Base-by-base conservation (phyloP, 37 sponge, comb jelly and placozoan species). In the Eunapius fragilis region DNA sequence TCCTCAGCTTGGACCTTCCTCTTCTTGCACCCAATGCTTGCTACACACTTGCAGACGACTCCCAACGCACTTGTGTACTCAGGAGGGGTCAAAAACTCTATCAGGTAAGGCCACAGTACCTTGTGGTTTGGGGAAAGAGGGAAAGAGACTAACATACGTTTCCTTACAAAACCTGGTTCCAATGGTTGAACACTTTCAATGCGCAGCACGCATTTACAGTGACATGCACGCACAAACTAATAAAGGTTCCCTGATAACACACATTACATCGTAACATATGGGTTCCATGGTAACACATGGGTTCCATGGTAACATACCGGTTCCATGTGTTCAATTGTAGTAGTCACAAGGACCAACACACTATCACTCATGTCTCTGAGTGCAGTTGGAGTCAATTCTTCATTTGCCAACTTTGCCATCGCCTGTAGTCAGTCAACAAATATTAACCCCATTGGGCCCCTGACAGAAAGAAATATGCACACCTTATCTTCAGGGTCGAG, bases 21-120 rank as follows among this genome's bases (percentile, higher is more conserved):
- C 91, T 96, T 97, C 87, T 93, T 89, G 58, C 24, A 58, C 25
- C 89, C 98, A 38, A 97, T 92, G 78, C 86, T 79, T 14, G 93
- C 86, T 37, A 93, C 75, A 85, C 92, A 90, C 24, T 86, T 76
- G 26, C 87, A 88, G 47, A 97, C 83, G 32, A 93, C 84, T 67
- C 86, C 87, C 22, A 81, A 26, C n/a, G 88, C 83, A 25, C 72
- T 77, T 9, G 89, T 93, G 91, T 93, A 96, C 84, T 91, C 77
- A 37, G 76, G 71, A 31, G 98, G 96, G 7, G 82, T 87, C 4
- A 97, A 2, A 84, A 95, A 97, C 84, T 97, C 98, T 22, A 97
- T 76, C 50, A 97, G 86, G 85, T 84, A 93, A 0, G 98, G 98
- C 96, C 96, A 97, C 71, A 97, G 71, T 9, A 97, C 98, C 89